phyloP scores from a whole-genome alignment of 2,113 vertebrate genomes.

The Plestiodon gilberti region DNA sequence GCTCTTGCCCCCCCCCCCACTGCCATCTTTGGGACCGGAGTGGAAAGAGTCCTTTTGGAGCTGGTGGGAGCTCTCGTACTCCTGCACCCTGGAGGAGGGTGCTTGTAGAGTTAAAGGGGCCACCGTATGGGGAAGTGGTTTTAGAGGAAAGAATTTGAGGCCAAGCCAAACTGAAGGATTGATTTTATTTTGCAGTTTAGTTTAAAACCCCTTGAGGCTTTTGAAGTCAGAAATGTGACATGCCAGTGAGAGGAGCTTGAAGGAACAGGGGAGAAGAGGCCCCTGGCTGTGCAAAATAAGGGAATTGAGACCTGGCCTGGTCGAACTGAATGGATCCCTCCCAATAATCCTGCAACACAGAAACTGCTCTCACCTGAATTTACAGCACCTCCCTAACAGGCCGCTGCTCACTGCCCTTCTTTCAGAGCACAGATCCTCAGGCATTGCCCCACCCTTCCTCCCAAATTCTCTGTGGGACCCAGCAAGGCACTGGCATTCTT shows the following conservation, averaged over 20 bases:
- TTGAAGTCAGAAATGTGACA: constrained; percentile 25
- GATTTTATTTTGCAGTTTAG: constrained; percentile 22
- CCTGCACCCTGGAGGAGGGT: neutral
- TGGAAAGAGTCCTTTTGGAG: neutral
- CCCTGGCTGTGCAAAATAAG: neutral
- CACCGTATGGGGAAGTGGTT: neutral
- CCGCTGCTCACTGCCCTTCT: neutral
- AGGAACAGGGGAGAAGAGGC: neutral
- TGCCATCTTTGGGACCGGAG: neutral
- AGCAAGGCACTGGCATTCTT: neutral
- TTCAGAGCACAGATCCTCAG: neutral
- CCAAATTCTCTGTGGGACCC: neutral
- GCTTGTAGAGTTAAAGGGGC: neutral
- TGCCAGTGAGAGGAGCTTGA: constrained; percentile 11
- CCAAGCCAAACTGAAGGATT: neutral
- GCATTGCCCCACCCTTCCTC: neutral
- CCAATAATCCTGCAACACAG: neutral
- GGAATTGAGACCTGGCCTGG: neutral
- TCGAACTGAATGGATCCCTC: neutral
- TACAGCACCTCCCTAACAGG: neutral
- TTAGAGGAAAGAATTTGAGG: neutral
- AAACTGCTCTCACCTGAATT: neutral
- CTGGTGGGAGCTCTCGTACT: neutral
- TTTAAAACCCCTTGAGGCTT: constrained; percentile 25
- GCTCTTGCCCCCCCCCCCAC: neutral